Percentiles rank a stretch among this genome's conserved stretches.
Evolutionary conservation across 1,140 invertebrate species (phyloP).

Genomic region (Phymorhynchus buccinoides): DNA sequence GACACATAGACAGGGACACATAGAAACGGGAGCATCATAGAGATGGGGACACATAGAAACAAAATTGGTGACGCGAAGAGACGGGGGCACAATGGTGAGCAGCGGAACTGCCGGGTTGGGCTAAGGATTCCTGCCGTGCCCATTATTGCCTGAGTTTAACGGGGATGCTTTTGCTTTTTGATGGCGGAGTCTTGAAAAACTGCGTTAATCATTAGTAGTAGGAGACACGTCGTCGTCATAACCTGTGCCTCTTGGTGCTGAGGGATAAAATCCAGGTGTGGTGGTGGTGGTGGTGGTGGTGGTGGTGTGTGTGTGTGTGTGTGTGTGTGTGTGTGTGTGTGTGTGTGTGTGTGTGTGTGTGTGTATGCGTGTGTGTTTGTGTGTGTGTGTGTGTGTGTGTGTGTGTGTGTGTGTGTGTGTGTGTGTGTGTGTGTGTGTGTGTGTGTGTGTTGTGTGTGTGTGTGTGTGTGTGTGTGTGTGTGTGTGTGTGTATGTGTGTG

Average conservation of each 20-base stretch:
- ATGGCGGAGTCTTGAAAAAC: too few species aligned
- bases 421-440: not conserved
- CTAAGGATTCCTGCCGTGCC: too few species aligned
- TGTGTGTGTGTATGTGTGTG: constrained; percentile 27
- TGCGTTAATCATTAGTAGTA: too few species aligned
- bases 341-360: not conserved
- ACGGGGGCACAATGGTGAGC: not conserved
- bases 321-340: not conserved
- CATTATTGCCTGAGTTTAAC: too few species aligned
- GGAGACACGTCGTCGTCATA: too few species aligned
- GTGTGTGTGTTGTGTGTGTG: not conserved
- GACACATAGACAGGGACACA: too few species aligned
- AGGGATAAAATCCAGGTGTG: not conserved
- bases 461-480: constrained; percentile 17
- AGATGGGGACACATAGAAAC: too few species aligned
- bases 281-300: not conserved
- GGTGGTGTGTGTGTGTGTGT: not conserved
- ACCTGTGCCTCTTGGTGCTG: too few species aligned
- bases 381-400: constrained; percentile 10
- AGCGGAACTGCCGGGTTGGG: too few species aligned
- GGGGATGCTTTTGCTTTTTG: too few species aligned
- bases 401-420: not conserved
- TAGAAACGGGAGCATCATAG: too few species aligned
- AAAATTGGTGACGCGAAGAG: too few species aligned
- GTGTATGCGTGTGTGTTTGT: constrained; percentile 5